phyloP scores from a whole-genome alignment of 2,113 vertebrate genomes.

The Xyliphius kryptos region DNA sequence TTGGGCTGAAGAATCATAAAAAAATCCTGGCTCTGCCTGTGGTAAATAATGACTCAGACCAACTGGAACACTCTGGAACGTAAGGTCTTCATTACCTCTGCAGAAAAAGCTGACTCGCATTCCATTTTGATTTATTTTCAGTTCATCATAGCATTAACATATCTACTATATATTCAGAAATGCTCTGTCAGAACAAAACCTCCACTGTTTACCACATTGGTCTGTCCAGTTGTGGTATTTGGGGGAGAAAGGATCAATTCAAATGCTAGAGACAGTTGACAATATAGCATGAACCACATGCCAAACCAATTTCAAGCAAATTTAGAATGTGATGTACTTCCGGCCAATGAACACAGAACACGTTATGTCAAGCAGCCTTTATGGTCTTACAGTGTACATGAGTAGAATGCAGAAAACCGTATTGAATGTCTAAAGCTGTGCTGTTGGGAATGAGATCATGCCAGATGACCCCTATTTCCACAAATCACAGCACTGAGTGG shows the following conservation, averaged over 20 bases:
- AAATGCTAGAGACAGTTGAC: constrained; percentile 9
- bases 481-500: no score
- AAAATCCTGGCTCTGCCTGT: no score
- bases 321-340: constrained; percentile 7
- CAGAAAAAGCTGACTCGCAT: no score
- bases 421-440: background rate
- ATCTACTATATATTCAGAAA: no score
- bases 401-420: background rate
- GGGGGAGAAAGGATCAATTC: background rate
- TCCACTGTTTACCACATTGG: background rate
- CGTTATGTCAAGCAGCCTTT: constrained; percentile 9
- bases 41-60: no score
- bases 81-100: no score
- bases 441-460: background rate
- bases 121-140: no score
- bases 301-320: constrained; percentile 30
- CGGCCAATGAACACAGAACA: constrained; percentile 17
- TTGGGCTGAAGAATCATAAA: no score
- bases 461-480: no score
- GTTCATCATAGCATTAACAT: no score
- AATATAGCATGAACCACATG: constrained; percentile 20
- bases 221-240: constrained; percentile 4
- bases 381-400: background rate
- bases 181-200: background rate
- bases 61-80: no score